phyloP scores from a whole-genome alignment of 2,113 vertebrate genomes.

The Gnathonemus longibarbis region DNA sequence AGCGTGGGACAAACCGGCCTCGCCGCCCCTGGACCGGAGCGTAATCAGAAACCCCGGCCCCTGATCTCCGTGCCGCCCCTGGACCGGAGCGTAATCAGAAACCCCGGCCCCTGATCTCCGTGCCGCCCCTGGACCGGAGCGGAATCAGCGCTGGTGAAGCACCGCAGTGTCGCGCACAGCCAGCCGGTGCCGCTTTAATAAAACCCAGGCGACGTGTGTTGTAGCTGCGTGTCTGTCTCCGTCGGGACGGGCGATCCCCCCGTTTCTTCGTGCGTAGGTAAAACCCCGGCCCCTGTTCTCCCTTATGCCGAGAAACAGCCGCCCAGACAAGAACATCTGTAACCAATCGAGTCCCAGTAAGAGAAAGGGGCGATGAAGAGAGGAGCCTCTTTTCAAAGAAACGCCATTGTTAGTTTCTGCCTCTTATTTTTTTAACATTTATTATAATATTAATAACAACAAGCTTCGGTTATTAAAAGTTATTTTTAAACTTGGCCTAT shows the following conservation, averaged over 20 bases:
- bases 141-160: no score
- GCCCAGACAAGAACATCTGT: constrained; percentile 33
- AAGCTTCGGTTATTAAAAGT: neutral
- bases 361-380: constrained; percentile 21
- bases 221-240: neutral
- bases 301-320: neutral
- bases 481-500: neutral
- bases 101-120: no score
- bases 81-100: no score
- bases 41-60: no score
- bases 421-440: neutral
- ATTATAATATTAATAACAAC: neutral
- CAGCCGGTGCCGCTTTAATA: neutral
- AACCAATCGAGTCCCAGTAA: constrained; percentile 48
- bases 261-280: neutral
- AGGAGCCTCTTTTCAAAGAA: constrained; percentile 25
- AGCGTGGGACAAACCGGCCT: constrained; percentile 33
- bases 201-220: neutral
- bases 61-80: no score
- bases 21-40: no score
- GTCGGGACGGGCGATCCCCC: neutral
- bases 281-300: neutral
- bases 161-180: no score
- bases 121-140: no score
- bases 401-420: neutral